phyloP scores from a whole-genome alignment of 2,113 vertebrate species.

The Oenanthe melanoleuca region DNA sequence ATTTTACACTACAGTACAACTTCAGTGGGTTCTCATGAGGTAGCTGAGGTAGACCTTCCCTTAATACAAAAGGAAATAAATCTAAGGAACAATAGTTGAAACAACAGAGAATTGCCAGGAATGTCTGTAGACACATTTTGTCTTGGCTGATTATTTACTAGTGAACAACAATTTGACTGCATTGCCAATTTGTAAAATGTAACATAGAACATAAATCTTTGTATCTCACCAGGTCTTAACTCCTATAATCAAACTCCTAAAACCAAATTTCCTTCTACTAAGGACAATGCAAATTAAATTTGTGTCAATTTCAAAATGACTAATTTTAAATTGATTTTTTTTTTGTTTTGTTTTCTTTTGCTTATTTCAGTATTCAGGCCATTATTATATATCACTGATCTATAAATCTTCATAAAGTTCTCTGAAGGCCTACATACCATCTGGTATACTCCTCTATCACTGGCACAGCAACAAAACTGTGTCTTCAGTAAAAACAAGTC shows the following conservation, averaged over 20 bases:
- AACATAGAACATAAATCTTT: rapidly evolving
- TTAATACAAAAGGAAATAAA: not conserved
- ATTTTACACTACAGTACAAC: not conserved
- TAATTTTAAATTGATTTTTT: not conserved
- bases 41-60: not conserved
- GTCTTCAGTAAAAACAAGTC: not conserved
- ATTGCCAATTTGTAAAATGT: not conserved
- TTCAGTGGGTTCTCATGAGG: not conserved
- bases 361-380: not conserved
- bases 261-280: not conserved
- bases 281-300: not conserved
- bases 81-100: not conserved
- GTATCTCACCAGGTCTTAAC: not conserved
- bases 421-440: not conserved
- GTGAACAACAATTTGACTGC: not conserved
- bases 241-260: not conserved
- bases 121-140: not conserved
- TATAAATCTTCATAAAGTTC: not conserved
- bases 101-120: not conserved
- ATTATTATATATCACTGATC: not conserved
- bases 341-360: not conserved
- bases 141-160: not conserved
- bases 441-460: not conserved
- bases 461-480: not conserved
- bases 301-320: not conserved